phyloP scores from a whole-genome alignment of 2,797 vertebrate genomes.

The Adelosebastes latens region DNA sequence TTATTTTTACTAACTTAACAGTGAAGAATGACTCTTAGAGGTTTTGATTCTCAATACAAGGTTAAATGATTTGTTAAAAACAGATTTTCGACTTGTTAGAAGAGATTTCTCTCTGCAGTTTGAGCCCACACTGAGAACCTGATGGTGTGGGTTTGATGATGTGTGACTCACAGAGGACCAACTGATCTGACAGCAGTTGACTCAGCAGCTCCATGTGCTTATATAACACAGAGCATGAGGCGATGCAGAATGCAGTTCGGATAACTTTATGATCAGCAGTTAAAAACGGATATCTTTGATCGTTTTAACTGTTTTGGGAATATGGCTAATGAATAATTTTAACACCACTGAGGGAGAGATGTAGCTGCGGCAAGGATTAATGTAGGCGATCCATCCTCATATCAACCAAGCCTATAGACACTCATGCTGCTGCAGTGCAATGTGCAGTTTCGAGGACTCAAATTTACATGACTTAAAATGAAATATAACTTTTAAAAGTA shows the following conservation, averaged over 20 bases:
- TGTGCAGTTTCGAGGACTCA: neutral
- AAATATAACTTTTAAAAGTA: neutral
- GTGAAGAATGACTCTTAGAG: neutral
- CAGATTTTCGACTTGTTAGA: neutral
- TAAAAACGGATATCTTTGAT: constrained; percentile 10
- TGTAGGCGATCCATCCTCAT: neutral
- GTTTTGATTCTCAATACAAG: neutral
- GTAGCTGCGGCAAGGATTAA: neutral
- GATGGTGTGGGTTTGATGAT: constrained; percentile 64
- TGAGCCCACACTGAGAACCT: constrained; percentile 49
- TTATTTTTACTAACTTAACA: neutral
- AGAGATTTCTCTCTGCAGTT: constrained; percentile 13
- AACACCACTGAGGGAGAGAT: neutral
- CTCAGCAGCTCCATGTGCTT: constrained; percentile 58
- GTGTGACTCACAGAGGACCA: constrained; percentile 64
- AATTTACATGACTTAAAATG: neutral
- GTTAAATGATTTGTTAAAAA: neutral
- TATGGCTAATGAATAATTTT: neutral
- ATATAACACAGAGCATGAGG: constrained; percentile 41
- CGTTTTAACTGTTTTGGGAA: neutral
- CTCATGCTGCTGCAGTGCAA: neutral
- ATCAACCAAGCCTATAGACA: neutral
- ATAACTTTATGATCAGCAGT: constrained; percentile 23
- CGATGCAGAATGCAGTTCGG: constrained; percentile 5
- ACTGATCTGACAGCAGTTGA: constrained; percentile 59